Base-by-base conservation (phyloP, 1,140 invertebrate species). In the Dreissena polymorpha region DNA sequence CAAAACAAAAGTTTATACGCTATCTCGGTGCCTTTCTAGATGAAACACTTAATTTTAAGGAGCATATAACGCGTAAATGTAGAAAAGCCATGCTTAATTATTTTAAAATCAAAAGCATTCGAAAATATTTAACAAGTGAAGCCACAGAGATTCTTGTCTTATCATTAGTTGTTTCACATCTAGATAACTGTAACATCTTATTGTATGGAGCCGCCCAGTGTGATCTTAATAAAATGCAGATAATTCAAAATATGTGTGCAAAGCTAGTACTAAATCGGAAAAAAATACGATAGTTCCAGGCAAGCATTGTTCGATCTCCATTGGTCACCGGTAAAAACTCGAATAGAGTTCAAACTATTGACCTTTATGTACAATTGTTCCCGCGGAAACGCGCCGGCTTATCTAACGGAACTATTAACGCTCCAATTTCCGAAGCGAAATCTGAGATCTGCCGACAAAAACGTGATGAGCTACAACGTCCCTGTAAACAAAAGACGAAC, bases 101-200 rank as follows among this genome's bases (percentile, higher is more conserved):
- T 57, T 57, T 57, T n/a, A 55, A 21, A 55, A 74, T 53, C n/a
- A 74, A 74, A 8, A 39, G 39, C 39, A 39, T 39, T 39, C 39
- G 39, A 39, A 39, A 74, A 25, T 57, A 23, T 60, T 51, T 23
- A 14, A 16, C 53, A 57, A n/a, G 21, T 0, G 72, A 57, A 50
- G 72, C 72, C 18, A 60, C 72, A 5, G 53, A 74, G 60, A 74
- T 60, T 74, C 72, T 74, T 50, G 50, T 74, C 13, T 60, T 74
- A 18, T 74, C 72, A 53, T 29, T 74, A n/a, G 72, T 74, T 14
- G 29, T 74, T 74, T 74, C 72, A 5, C 70, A 72, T 25, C 5
- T 74, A 18, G 72, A 74, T 60, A 10, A 39, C 53, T 74, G 50
- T 39, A 39, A 39, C 39, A 8, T 39, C 39, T 5, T 39, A 39